Base-by-base conservation (phyloP, 2,888 invertebrate species). In the Cephus sareptanus region DNA sequence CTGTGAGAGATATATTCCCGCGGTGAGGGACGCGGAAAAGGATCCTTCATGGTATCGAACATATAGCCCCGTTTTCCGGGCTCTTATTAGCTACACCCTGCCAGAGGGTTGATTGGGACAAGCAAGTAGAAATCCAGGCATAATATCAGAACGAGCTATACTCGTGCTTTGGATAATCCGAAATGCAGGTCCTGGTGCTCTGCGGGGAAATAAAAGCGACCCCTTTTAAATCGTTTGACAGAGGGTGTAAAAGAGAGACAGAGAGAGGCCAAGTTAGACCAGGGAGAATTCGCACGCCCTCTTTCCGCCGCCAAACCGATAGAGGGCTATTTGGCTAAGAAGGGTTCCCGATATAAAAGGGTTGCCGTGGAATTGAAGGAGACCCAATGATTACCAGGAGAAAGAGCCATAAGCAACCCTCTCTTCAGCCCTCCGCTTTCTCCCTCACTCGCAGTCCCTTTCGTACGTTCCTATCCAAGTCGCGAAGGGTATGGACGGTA, bases 291-390 rank as follows among this genome's bases (percentile, higher is more conserved):
- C 23, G 56, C 56, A 56, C 56, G 56, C 56, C 56, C 56, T 56
- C 23, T 56, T 56, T 56, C 56, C 56, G 23, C 56, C 56, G 56
- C 56, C 71, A 23, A 71, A 75, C 33, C 70, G 77, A 75, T 75
- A 79, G 78, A 81, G 82, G 87, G 85, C 85, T 89, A 87, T 89
- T 90, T 87, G 86, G 85, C 86, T 85, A 86, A 87, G 85, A 85
- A 88, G 89, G 86, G 86, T 87, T 84, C 80, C 81, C 84, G 84
- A 86, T 86, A 86, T 87, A 89, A 89, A 88, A 88, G 88, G 88
- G 89, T 88, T 85, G 87, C 84, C 82, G 83, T 83, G 85, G 86
- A 89, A 90, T 90, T 89, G 88, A 88, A 90, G 88, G 86, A 85
- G 85, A 87, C 84, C 82, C 84, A 80, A 83, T 85, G 88, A 89